These are phyloP conservation scores for Morpho helenor DNA, from an alignment of 2,888 invertebrate species.

Conservation along the genomic window DNA sequence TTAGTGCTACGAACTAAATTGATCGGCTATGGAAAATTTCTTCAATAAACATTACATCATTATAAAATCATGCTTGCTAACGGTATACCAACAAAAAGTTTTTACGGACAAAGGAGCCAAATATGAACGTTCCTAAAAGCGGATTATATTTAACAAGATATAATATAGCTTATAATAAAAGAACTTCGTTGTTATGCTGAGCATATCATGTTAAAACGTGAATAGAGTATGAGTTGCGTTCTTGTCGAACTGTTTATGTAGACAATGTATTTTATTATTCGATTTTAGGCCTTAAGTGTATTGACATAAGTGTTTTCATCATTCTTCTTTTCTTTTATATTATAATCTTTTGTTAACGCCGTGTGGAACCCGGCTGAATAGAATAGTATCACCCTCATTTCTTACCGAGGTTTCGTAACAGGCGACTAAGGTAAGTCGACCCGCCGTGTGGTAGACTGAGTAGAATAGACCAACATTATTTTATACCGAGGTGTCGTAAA, in stretches of 20 bases:
- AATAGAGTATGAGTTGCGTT: constrained; percentile 6
- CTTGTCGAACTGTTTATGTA: background rate
- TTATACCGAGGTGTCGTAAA: no score
- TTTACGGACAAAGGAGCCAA: constrained; percentile 7
- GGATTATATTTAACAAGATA: constrained; percentile 3
- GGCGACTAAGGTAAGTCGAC: no score
- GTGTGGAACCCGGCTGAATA: no score
- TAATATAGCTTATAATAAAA: constrained; percentile 1
- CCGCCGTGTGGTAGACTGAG: no score
- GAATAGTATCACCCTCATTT: no score
- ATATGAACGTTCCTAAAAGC: constrained; percentile 3
- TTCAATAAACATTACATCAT: no score
- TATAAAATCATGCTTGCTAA: background rate
- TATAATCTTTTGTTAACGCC: no score
- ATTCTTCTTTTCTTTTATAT: background rate
- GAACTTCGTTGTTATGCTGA: background rate
- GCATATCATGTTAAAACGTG: constrained; percentile 3
- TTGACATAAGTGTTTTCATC: background rate
- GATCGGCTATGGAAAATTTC: no score
- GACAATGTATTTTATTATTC: background rate
- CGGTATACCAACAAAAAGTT: background rate
- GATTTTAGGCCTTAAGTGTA: background rate
- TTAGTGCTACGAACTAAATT: no score
- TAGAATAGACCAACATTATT: no score
- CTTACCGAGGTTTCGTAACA: no score